These are phyloP conservation scores for Hemitrygon akajei DNA, from an alignment of 2,797 vertebrate species.

Conservation along the genomic window DNA sequence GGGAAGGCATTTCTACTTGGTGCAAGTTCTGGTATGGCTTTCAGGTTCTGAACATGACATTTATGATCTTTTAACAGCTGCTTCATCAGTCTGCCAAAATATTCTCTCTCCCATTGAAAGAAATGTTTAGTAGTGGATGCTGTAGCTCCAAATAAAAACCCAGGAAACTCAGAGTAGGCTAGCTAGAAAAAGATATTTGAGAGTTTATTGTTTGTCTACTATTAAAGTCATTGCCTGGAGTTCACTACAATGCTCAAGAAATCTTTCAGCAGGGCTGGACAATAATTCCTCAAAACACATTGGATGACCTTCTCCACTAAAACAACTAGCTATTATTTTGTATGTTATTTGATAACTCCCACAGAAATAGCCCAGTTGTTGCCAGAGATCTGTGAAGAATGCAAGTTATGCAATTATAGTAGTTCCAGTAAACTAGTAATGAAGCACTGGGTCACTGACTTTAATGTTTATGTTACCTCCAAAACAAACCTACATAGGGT, in stretches of 20 bases:
- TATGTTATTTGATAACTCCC: background rate
- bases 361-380: background rate
- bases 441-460: background rate
- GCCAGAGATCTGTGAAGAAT: background rate
- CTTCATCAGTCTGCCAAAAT: background rate
- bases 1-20: background rate
- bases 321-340: background rate
- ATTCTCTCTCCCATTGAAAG: background rate
- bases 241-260: background rate
- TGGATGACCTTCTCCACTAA: background rate
- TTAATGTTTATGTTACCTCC: background rate
- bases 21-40: background rate
- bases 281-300: background rate
- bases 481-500: background rate
- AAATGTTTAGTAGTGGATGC: background rate
- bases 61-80: background rate
- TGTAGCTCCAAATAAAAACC: background rate
- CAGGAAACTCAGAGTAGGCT: background rate
- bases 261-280: background rate
- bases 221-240: background rate
- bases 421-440: background rate
- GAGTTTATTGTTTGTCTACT: background rate
- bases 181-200: background rate
- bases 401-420: constrained; percentile 27
- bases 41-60: background rate